These are phyloP conservation scores for Vulpes vulpes DNA, from an alignment of 2,113 vertebrate genomes.

Conservation along the genomic window DNA sequence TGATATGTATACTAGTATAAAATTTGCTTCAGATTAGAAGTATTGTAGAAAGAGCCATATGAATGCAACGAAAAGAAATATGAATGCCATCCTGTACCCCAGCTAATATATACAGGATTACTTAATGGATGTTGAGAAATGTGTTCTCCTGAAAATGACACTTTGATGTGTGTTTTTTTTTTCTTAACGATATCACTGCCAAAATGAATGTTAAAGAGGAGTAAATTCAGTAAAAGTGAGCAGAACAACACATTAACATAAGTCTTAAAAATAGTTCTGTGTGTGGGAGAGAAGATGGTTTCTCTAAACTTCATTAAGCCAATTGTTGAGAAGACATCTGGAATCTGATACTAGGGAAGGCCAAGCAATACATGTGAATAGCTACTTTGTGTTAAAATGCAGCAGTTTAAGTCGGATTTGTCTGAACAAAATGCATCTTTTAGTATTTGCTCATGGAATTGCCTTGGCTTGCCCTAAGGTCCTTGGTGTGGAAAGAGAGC, in stretches of 20 bases:
- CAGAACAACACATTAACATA: constrained; percentile 66
- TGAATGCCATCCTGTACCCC: background rate
- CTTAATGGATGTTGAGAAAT: constrained; percentile 1
- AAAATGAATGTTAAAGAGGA: constrained; percentile 55
- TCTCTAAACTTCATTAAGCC: constrained; percentile 68
- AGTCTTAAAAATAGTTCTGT: constrained; percentile 64
- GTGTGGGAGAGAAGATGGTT: constrained; percentile 65
- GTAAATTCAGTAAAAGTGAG: constrained; percentile 64
- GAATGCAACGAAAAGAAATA: background rate
- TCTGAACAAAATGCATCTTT: background rate
- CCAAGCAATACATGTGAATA: background rate
- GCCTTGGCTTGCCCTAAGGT: background rate
- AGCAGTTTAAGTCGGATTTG: background rate
- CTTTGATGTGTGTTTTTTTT: background rate
- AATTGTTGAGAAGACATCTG: constrained; percentile 70
- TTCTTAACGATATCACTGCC: constrained; percentile 9
- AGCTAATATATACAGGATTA: background rate
- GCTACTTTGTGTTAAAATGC: background rate
- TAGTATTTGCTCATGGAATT: background rate
- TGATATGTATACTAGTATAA: background rate
- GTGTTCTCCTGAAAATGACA: background rate
- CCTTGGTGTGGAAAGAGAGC: no score
- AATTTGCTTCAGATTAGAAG: background rate
- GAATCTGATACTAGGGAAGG: background rate
- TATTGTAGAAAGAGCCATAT: background rate